Conservation (phyloP, 2,797 vertebrate species). For the Falco cherrug region DNA sequence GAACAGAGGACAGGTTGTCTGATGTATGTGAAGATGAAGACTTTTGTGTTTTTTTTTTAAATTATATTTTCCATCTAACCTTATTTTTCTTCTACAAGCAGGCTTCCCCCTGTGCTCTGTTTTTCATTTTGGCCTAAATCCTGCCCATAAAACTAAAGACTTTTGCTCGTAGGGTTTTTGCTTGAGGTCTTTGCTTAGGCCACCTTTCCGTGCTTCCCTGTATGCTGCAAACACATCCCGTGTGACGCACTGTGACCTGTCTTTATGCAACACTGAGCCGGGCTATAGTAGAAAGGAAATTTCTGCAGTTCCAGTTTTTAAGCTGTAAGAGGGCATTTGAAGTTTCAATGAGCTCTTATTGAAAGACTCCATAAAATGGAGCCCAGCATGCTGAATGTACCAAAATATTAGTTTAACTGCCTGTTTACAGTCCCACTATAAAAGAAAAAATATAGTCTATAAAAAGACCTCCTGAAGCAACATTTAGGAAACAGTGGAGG, state of each 20-base stretch:
- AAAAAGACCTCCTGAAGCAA: conserved; percentile 68
- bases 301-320: not conserved
- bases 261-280: not conserved
- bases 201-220: fast-evolving
- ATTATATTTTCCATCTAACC: not conserved
- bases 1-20: not conserved
- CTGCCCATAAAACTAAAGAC: not conserved
- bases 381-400: conserved; percentile 30
- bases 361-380: conserved; percentile 56
- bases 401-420: conserved; percentile 59
- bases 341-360: conserved; percentile 45
- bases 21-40: not conserved
- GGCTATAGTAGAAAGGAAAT: not conserved
- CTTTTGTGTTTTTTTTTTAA: not conserved
- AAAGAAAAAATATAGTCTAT: conserved; percentile 62
- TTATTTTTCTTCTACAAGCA: not conserved
- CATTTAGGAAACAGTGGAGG: conserved; percentile 45
- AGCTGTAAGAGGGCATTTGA: not conserved
- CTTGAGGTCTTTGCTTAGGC: not conserved
- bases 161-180: not conserved
- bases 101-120: not conserved
- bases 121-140: not conserved
- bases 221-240: not conserved
- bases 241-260: not conserved
- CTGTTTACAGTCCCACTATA: conserved; percentile 59